Base-by-base conservation (phyloP, 2,797 vertebrate species). In the Sciurus carolinensis region DNA sequence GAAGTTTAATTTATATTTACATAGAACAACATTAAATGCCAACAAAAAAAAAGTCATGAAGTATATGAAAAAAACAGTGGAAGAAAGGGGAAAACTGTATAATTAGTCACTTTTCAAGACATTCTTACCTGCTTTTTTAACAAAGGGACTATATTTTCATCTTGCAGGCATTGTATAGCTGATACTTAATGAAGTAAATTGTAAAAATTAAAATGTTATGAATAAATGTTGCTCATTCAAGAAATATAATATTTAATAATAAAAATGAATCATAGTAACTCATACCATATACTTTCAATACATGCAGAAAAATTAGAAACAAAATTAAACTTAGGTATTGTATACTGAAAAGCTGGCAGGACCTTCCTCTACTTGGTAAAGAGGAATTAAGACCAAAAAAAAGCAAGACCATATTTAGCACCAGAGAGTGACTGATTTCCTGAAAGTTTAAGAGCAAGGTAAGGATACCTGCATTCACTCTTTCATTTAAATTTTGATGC, bases 211-310 rank as follows among this genome's bases (percentile, higher is more conserved):
- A 91, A 84, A 79, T 71, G n/a, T 10, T 3, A 39, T 42, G 57
- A 87, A 54, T 67, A 72, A 87, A 7, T 66, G 11, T 71, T 75
- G n/a, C 82, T 87, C n/a, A 80, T 75, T 73, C 10, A 93, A 87
- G 30, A 5, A 84, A 44, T 83, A 30, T 0, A 62, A 22, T 28
- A 59, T 24, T 83, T 79, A 82, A 39, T 67, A 79, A 77, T 28
- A 10, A 76, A 44, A 87, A 87, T 44, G 33, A 36, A 69, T 33
- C 14, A 36, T n/a, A 17, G 17, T n/a, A 36, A 69, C 9, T 59
- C 22, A 24, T 24, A 24, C 7, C 7, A 59, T 24, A 59, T 22
- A 59, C 20, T 59, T 20, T 69, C 17, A 69, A 80, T 44, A 52
- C 18, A 80, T 71, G 36, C 0, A 95, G 17, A 80, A 84, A 54